Conservation (phyloP, 2,797 vertebrate genomes). For the Anas capensis region DNA sequence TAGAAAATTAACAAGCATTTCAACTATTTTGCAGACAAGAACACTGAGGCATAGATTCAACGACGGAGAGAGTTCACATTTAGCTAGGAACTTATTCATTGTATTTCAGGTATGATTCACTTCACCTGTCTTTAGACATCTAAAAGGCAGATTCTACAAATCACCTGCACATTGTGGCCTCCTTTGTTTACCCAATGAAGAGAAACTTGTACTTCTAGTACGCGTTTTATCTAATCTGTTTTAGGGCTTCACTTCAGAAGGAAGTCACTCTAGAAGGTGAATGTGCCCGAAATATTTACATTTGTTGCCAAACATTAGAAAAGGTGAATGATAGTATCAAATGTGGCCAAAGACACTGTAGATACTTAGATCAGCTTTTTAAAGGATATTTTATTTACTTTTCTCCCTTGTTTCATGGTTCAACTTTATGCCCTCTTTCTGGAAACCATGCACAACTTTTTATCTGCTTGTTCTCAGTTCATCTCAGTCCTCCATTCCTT, state of each 20-base stretch:
- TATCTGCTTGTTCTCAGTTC: not conserved
- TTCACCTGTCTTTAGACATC: not conserved
- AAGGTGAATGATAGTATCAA: rapidly evolving
- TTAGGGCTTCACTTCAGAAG: not conserved
- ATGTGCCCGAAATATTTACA: not conserved
- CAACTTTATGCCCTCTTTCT: not conserved
- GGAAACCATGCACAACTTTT: not conserved
- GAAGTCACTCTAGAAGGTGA: not conserved
- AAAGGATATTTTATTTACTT: not conserved
- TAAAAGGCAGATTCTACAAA: not conserved
- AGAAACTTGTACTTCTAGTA: not conserved
- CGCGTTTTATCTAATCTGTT: not conserved
- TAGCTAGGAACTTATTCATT: not conserved
- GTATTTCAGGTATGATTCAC: not conserved
- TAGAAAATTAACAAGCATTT: not conserved
- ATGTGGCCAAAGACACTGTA: not conserved
- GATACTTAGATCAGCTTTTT: not conserved
- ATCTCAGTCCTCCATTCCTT: not conserved
- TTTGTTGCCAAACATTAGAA: not conserved
- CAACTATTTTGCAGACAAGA: not conserved
- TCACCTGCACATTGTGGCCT: not conserved
- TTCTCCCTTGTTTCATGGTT: not conserved
- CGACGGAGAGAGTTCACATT: not conserved
- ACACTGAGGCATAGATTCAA: not conserved
- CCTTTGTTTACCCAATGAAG: not conserved